phyloP scores from a whole-genome alignment of 2,113 vertebrate genomes.

The Poicephalus meyeri region DNA sequence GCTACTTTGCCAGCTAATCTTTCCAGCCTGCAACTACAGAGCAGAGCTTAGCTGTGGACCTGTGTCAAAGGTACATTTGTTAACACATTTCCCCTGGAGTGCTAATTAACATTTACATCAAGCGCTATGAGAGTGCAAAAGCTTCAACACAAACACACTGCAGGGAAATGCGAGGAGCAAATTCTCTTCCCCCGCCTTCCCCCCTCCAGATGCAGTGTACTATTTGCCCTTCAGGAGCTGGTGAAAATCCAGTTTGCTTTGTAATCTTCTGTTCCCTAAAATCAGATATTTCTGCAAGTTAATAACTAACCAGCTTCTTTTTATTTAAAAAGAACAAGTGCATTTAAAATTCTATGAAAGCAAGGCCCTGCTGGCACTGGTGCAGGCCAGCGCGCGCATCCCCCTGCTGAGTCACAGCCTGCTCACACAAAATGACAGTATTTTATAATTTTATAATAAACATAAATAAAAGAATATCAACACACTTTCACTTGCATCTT shows the following conservation, averaged over 20 bases:
- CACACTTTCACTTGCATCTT: neutral
- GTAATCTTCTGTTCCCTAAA: conserved; percentile 54
- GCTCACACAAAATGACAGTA: neutral
- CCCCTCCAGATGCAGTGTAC: neutral
- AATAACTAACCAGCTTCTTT: conserved; percentile 65
- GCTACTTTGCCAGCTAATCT: neutral
- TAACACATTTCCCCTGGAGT: conserved; percentile 62
- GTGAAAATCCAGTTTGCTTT: conserved; percentile 57
- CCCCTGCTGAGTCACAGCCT: neutral
- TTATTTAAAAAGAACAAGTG: conserved; percentile 34
- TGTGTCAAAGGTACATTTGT: conserved; percentile 68
- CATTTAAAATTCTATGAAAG: conserved; percentile 29
- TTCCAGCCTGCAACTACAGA: conserved; percentile 48
- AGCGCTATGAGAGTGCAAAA: neutral
- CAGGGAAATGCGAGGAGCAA: neutral
- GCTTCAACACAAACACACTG: neutral
- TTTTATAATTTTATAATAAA: neutral
- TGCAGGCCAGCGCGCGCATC: neutral
- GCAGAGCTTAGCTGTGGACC: conserved; percentile 11
- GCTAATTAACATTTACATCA: conserved; percentile 64
- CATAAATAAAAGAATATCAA: neutral
- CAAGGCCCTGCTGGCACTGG: conserved; percentile 15
- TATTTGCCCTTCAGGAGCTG: conserved; percentile 58
- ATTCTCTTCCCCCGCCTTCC: neutral
- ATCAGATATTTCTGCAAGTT: conserved; percentile 67